Evolutionary conservation across 2,113 vertebrate species (phyloP).

Genomic region (Microtus montanus): DNA sequence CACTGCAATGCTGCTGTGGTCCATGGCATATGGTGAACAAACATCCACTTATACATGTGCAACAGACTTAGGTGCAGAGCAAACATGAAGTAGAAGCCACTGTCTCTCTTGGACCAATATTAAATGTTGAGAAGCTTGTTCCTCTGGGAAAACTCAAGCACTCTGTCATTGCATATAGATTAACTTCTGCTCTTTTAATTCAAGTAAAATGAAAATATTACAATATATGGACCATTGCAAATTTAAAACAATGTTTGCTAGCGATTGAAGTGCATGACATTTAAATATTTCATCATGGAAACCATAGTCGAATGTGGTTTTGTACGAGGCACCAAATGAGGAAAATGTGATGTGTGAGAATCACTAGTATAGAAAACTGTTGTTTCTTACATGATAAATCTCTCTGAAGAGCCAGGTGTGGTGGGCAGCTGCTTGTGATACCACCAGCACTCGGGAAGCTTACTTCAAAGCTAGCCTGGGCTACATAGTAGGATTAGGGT

Average conservation of each 20-base stretch:
- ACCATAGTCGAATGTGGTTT: constrained; percentile 7
- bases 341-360: neutral
- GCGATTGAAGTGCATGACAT: neutral
- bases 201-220: constrained; percentile 57
- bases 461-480: neutral
- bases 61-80: neutral
- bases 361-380: constrained; percentile 6
- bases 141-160: constrained; percentile 42
- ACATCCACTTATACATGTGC: neutral
- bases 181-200: constrained; percentile 43
- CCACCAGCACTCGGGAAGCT: neutral
- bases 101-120: constrained; percentile 2
- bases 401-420: neutral
- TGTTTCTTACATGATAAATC: neutral
- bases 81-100: neutral
- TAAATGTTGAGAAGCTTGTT: constrained; percentile 25
- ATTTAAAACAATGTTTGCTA: constrained; percentile 46
- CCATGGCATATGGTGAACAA: neutral
- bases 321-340: neutral
- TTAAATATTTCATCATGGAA: constrained; percentile 51
- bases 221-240: neutral
- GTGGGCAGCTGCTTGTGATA: neutral
- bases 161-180: neutral
- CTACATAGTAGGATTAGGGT: no score
- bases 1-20: neutral